A percentile compares a stretch with the other conserved stretches of the same genome.
These are phyloP conservation scores for Antennarius maculatus DNA, from an alignment of 2,797 vertebrate genomes.

Conservation along the genomic window DNA sequence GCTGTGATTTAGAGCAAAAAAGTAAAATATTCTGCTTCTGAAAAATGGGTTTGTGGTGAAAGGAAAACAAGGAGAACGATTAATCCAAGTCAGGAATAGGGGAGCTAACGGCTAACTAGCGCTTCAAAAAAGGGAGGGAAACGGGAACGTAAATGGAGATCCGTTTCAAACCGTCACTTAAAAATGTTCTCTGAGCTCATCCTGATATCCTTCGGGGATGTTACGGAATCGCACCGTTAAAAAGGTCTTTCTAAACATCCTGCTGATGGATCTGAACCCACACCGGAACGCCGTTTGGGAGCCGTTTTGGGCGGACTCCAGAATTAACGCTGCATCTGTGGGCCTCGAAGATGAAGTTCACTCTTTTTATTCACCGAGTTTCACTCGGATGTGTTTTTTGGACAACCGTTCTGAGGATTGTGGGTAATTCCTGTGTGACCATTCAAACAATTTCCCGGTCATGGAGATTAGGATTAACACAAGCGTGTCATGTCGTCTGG, in stretches of 20 bases:
- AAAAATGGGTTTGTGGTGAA: no score
- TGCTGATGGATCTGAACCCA: neutral
- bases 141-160: conserved; percentile 28
- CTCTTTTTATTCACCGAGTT: conserved; percentile 22
- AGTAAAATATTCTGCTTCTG: no score
- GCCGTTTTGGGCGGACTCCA: neutral
- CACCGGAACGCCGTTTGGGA: neutral
- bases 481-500: conserved; percentile 5
- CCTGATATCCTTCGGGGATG: conserved; percentile 24
- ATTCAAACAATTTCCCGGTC: conserved; percentile 1
- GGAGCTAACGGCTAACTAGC: neutral
- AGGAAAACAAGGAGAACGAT: no score
- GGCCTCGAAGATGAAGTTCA: neutral
- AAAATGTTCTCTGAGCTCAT: conserved; percentile 41
- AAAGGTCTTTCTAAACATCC: conserved; percentile 7
- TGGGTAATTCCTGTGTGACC: conserved; percentile 14
- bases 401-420: conserved; percentile 19
- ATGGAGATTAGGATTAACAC: conserved; percentile 38
- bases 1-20: neutral
- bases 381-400: conserved; percentile 16
- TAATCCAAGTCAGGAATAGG: neutral
- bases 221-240: conserved; percentile 14
- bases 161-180: conserved; percentile 36
- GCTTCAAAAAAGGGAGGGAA: neutral
- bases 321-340: neutral